Base-by-base conservation (phyloP, 2,888 invertebrate genomes). In the Sminthurinus aureus region DNA sequence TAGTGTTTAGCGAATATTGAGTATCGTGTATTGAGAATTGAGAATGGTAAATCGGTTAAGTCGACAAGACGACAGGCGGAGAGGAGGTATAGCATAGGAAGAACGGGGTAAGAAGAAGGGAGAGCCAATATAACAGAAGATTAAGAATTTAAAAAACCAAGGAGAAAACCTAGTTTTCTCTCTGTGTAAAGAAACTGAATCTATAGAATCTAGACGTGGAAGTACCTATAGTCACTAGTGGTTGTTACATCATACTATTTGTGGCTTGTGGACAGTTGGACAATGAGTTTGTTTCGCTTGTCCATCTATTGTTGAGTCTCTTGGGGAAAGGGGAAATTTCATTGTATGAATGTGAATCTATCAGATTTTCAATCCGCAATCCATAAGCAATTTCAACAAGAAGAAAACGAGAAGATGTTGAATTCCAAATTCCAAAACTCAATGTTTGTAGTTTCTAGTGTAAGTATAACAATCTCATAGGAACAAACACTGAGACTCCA, bases 281-380 rank as follows among this genome's bases (percentile, higher is more conserved):
- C 78, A 78, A 78, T 66, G 78, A 78, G 26, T 64, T 78, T 58
- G 77, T 80, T 20, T 69, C 20, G 24, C 20, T 69, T 51, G 80
- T 64, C n/a, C 24, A 26, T 13, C 66, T 79, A 24, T 58, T 74
- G 75, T 73, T 75, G 58, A 64, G 79, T 83, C 84, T 80, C 83
- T 38, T n/a, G 83, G 85, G 83, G 38, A 38, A 38, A 83, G 73
- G 67, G 66, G 78, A 71, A 76, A 81, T 81, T 83, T 50, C 50
- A 83, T 85, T 85, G 83, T 85, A 83, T 81, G 58, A 52, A 76
- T 79, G 74, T 81, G 83, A 83, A 79, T 83, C 78, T 81, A 83
- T 83, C 81, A 85, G 83, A 52, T 69, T 85, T 81, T 74, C 85
- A 85, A 85, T 85, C 84, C 78, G 83, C 38, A 38, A 38, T 38